Percentiles rank a stretch among this genome's conserved stretches.
Conservation (phyloP, 2,888 invertebrate species). For the Drosophila birchii region DNA sequence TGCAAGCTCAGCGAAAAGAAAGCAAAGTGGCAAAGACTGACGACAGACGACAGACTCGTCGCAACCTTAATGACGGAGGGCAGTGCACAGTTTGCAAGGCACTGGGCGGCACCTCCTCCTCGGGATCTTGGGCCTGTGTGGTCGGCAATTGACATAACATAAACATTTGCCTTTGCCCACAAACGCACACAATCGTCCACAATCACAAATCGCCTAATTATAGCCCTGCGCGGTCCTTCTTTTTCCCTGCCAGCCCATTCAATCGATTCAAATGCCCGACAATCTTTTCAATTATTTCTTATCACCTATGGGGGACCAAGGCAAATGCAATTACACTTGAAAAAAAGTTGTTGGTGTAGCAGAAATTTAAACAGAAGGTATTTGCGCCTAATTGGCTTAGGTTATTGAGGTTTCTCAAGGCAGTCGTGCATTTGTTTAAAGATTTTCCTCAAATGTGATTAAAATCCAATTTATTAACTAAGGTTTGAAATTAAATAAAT, state of each 20-base stretch:
- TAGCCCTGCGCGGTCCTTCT: conserved; percentile 29
- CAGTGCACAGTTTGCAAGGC: conserved; percentile 29
- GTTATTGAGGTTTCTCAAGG: not conserved
- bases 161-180: conserved; percentile 40
- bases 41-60: conserved; percentile 4
- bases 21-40: conserved; percentile 25
- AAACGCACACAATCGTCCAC: conserved; percentile 13
- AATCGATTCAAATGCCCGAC: conserved; percentile 72
- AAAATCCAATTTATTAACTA: not conserved
- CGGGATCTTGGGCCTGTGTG: conserved; percentile 30
- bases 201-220: conserved; percentile 38
- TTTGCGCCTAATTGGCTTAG: not conserved
- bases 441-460: not conserved
- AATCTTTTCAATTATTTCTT: conserved; percentile 80
- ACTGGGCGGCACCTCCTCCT: conserved; percentile 11
- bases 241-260: conserved; percentile 31
- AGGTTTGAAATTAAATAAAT: not conserved
- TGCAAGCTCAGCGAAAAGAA: conserved; percentile 63
- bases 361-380: not conserved
- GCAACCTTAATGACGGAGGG: conserved; percentile 40
- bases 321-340: conserved; percentile 60
- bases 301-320: conserved; percentile 61
- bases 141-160: conserved; percentile 50
- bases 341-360: not conserved
- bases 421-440: not conserved